Base-by-base conservation (phyloP, 2,113 vertebrate genomes). In the Phylloscopus trochilus region DNA sequence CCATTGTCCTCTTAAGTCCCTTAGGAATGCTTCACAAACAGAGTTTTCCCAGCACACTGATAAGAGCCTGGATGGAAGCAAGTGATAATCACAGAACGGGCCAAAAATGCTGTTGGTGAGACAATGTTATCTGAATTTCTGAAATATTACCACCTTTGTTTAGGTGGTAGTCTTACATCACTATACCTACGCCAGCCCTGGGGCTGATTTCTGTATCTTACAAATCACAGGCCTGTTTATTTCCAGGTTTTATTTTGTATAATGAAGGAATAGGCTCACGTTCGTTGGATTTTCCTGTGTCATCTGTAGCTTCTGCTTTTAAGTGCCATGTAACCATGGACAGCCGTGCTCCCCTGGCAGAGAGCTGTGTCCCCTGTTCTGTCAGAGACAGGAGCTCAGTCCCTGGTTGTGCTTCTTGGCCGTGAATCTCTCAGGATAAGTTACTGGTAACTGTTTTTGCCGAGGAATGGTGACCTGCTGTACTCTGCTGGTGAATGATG, bases 161-260 rank as follows among this genome's bases (percentile, higher is more conserved):
- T 59, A 73, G 21, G 4, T 15, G 33, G 13, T 10, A 13, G 14
- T 68, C 81, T 59, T 35, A 33, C 19, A 44, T 9, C 9, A 2
- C 27, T 39, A 1, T 19, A 27, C 6, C 41, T 11, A 4, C 0
- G 0, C 26, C 49, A 53, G 27, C 26, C 39, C 27, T 19, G 17
- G 58, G 62, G 31, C 63, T 46, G 46, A 41, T 53, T 68, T 24
- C 46, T 33, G 10, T 23, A 76, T 27, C 41, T 49, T 15, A 19
- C 12, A 64, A 85, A 64, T 60, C 1, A 1, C 59, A 92, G 56
- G 7, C 27, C 13, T 56, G 24, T 28, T 28, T 76, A 27, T 53
- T 73, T 55, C 13, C n/a, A 64, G 49, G 7, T 64, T 91, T 78
- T 78, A 19, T 59, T 91, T 82, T 37, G 15, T 64, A 14, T 15